phyloP scores from a whole-genome alignment of 2,113 vertebrate species.

The Dermatemys mawii region DNA sequence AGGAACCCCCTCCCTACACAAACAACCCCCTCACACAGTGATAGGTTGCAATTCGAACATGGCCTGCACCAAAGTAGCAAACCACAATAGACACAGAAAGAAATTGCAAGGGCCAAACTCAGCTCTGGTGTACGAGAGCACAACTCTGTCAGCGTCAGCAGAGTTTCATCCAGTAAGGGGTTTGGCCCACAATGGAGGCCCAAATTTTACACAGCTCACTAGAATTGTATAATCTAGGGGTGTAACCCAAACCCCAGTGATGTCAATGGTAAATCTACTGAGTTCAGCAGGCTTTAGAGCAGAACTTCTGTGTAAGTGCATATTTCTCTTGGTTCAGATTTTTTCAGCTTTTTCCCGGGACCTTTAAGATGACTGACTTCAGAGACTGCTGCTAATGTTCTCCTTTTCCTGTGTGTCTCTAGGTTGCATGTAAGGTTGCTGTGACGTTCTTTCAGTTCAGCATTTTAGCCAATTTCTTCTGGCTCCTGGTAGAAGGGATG shows the following conservation, averaged over 20 bases:
- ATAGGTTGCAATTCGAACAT: not conserved
- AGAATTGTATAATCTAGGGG: not conserved
- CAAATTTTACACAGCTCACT: not conserved
- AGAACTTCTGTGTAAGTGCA: not conserved
- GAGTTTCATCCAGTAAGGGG: not conserved
- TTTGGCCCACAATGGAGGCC: rapidly evolving
- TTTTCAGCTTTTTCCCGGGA: not conserved
- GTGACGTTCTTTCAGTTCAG: constrained; percentile 91
- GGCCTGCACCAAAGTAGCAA: not conserved
- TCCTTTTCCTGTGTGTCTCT: not conserved
- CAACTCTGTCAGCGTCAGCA: not conserved
- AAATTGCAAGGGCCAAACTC: not conserved
- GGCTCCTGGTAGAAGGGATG: constrained; percentile 91
- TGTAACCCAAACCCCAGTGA: rapidly evolving
- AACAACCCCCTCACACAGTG: not conserved
- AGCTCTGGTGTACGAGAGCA: not conserved
- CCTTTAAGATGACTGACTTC: not conserved
- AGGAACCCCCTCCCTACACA: not conserved
- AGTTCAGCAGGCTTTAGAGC: not conserved
- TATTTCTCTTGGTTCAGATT: not conserved
- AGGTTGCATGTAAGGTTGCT: constrained; percentile 86
- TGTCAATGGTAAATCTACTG: not conserved
- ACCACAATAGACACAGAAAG: not conserved
- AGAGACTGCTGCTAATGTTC: not conserved
- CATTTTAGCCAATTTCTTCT: constrained; percentile 92